phyloP scores from a whole-genome alignment of 2,113 vertebrate species.

The Argyrosomus japonicus region DNA sequence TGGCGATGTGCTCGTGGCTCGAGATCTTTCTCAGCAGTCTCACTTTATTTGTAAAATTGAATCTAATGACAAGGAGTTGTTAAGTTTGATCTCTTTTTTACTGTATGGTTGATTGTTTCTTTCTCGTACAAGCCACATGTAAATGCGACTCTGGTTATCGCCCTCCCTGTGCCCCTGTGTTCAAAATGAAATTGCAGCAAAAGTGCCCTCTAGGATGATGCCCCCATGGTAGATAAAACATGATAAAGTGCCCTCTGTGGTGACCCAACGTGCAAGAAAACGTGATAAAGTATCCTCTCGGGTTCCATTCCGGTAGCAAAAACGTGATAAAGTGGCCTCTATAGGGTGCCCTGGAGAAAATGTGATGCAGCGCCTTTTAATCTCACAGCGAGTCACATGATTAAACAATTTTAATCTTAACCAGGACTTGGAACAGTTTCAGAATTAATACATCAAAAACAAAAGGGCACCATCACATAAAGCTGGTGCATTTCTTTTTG shows the following conservation, averaged over 20 bases:
- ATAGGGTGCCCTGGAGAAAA: too few species aligned
- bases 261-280: too few species aligned
- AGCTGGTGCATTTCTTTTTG: too few species aligned
- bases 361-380: too few species aligned
- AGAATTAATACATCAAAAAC: too few species aligned
- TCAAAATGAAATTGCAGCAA: background rate
- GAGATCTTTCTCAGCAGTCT: background rate
- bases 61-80: too few species aligned
- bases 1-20: background rate
- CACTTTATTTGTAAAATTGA: too few species aligned
- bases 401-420: background rate
- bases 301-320: too few species aligned
- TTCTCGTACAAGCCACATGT: background rate
- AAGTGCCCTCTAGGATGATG: background rate
- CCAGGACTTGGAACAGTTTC: background rate
- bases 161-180: too few species aligned
- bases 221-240: background rate
- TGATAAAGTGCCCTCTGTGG: background rate
- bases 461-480: too few species aligned
- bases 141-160: background rate
- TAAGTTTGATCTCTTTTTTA: background rate
- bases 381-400: background rate
- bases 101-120: background rate
- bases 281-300: too few species aligned
- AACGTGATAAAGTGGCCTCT: too few species aligned